These are phyloP conservation scores for Gorsachius magnificus DNA, from an alignment of 2,797 vertebrate genomes.

Conservation along the genomic window DNA sequence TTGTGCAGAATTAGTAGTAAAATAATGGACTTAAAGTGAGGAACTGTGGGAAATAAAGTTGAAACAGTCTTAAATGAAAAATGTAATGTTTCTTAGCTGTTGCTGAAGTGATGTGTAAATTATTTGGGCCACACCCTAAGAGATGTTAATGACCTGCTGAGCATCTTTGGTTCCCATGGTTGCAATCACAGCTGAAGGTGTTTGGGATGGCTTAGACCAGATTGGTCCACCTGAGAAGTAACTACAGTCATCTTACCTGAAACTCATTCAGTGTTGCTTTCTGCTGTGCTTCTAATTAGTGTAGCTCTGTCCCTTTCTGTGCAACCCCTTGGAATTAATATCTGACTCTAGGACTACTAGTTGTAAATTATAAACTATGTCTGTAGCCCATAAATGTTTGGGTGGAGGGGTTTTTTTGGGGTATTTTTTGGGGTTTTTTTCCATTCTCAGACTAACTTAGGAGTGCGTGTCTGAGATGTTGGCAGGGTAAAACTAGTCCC, in stretches of 20 bases:
- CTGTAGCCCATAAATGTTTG: not conserved
- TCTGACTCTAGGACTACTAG: not conserved
- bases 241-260: not conserved
- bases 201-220: not conserved
- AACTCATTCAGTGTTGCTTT: not conserved
- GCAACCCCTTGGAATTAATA: not conserved
- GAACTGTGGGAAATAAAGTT: not conserved
- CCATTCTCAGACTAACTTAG: not conserved
- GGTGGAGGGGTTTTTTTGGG: no score
- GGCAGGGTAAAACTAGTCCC: not conserved
- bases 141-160: not conserved
- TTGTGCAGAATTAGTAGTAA: not conserved
- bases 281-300: not conserved
- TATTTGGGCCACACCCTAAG: not conserved
- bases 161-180: not conserved
- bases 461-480: not conserved
- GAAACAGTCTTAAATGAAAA: not conserved
- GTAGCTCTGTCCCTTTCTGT: not conserved
- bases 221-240: not conserved
- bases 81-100: not conserved
- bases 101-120: not conserved
- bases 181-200: not conserved
- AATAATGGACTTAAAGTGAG: not conserved
- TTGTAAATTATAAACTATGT: not conserved
- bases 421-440: not conserved